These are phyloP conservation scores for Cephus sareptanus DNA, from an alignment of 2,888 invertebrate genomes.

Conservation along the genomic window DNA sequence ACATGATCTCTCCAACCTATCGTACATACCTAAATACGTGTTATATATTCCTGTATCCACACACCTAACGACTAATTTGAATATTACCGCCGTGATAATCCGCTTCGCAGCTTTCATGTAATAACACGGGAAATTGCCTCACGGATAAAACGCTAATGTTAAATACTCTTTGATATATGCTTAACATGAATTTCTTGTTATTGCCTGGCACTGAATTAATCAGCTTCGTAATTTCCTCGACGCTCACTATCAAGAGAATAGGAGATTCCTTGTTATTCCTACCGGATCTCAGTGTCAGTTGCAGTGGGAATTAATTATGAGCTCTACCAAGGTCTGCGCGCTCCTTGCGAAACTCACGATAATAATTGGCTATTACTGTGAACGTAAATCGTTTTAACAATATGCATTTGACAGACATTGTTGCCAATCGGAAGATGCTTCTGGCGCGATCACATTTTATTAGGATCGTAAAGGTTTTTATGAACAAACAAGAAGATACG, in stretches of 20 bases:
- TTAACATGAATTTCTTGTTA: neutral
- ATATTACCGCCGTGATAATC: conserved; percentile 36
- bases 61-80: conserved; percentile 31
- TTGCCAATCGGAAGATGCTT: neutral
- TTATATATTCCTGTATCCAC: neutral
- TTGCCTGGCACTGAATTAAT: neutral
- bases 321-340: neutral
- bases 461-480: conserved; percentile 11
- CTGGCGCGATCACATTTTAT: conserved; percentile 23
- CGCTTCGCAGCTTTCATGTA: conserved; percentile 4
- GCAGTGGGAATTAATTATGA: neutral
- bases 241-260: neutral
- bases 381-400: neutral
- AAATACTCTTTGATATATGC: neutral
- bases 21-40: no score
- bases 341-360: neutral
- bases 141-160: neutral
- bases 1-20: neutral
- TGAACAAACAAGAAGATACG: conserved; percentile 7
- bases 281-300: neutral
- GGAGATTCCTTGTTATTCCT: neutral
- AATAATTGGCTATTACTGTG: neutral
- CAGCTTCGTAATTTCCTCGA: neutral
- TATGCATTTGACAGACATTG: neutral
- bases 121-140: neutral